Percentiles rank a stretch among this genome's conserved stretches.
Conservation (phyloP, 1,140 invertebrate genomes). For the Cherax quadricarinatus region DNA sequence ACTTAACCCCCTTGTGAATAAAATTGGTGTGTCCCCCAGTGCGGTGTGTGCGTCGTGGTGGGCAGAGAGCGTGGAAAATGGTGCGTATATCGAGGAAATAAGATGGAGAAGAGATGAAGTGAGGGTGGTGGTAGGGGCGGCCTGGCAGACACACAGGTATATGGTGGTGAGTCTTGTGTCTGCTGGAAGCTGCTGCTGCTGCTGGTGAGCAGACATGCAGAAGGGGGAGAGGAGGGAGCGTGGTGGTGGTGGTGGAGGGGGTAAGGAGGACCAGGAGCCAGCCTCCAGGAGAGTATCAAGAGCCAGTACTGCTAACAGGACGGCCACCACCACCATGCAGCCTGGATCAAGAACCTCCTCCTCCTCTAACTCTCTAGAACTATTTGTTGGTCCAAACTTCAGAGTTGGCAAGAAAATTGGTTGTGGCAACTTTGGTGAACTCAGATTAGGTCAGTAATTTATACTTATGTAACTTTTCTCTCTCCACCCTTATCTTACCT, state of each 20-base stretch:
- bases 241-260: constrained; percentile 64
- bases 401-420: constrained; percentile 99
- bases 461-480: too few relatives aligned
- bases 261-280: constrained; percentile 70
- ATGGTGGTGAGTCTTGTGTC: constrained; percentile 44
- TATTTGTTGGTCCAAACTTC: constrained; percentile 99
- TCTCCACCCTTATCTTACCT: too few relatives aligned
- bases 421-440: constrained; percentile 99
- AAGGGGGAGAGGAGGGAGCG: constrained; percentile 68
- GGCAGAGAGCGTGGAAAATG: constrained; percentile 52
- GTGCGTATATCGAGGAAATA: constrained; percentile 10
- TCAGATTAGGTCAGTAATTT: constrained; percentile 90
- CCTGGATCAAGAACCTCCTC: constrained; percentile 71
- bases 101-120: constrained; percentile 50
- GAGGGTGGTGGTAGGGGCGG: constrained; percentile 32
- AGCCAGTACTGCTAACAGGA: constrained; percentile 70
- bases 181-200: constrained; percentile 27
- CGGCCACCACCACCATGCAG: constrained; percentile 71
- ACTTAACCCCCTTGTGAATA: neutral
- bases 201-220: constrained; percentile 62
- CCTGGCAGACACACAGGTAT: constrained; percentile 29
- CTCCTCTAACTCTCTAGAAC: constrained; percentile 75
- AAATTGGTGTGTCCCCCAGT: constrained; percentile 17
- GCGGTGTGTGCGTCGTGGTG: constrained; percentile 11
- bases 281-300: constrained; percentile 69